Base-by-base conservation (phyloP, 1,140 invertebrate genomes). In the Ruditapes philippinarum region DNA sequence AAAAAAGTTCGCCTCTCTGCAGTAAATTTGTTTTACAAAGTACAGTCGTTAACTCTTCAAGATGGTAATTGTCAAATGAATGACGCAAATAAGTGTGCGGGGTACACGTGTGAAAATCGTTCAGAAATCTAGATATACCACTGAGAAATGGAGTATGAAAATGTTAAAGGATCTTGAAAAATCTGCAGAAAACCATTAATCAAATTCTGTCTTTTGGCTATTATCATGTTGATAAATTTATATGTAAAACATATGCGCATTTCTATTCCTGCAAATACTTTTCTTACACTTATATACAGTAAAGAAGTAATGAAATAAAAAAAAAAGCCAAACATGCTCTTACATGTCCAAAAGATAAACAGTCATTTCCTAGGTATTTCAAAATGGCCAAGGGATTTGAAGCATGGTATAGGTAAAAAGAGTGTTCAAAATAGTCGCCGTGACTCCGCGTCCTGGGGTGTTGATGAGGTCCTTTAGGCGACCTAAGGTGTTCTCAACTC, bases 21-120 rank as follows among this genome's bases (percentile, higher is more conserved):
- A 78, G 19, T 12, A 12, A 54, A 78, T 78, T 78, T 51, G 74
- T 78, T 78, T 78, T 78, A 78, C 74, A 51, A 78, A 54, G 45
- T 78, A 40, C 74, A 78, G 14, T n/a, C 45, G 33, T 78, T 36
- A 78, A 78, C 25, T 36, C 45, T 78, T 78, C 49, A 78, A 78
- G 74, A 78, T 78, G 74, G 54, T 54, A 36, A 78, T 78, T 78
- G 74, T 51, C 74, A 78, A 74, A 78, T 78, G 33, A 49, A 54
- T 51, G 74, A 78, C 33, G 31, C 31, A 36, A 54, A 54, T 78
- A 78, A 78, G 31, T 49, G 45, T 51, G 45, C 42, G 42, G 5
- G n/a, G 17, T 51, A 78, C 42, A 78, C 45, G 36, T 78, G 74
- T 51, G 42, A 51, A 51, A 74, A 54, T 54, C 42, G 4, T 78